Percentiles rank a stretch among this genome's conserved stretches.
phyloP scores from a whole-genome alignment of 2,888 invertebrate genomes.

The Byasa hedistus region DNA sequence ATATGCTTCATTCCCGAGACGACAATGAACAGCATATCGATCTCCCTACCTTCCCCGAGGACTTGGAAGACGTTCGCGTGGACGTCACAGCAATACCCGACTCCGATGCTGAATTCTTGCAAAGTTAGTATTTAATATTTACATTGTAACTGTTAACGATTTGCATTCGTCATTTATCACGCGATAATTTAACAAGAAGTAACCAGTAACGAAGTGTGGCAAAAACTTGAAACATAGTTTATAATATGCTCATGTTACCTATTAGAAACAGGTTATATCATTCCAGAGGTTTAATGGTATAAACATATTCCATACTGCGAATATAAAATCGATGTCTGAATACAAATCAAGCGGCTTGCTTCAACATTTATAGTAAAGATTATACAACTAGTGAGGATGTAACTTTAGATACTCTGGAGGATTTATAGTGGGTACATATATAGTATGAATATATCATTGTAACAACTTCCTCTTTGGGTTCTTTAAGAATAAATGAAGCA shows the following conservation, averaged over 20 bases:
- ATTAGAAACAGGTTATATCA: conserved; percentile 13
- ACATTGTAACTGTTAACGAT: not conserved
- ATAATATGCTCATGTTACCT: conserved; percentile 8
- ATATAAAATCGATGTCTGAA: conserved; percentile 23
- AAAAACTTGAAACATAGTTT: conserved; percentile 4
- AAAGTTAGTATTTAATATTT: conserved; percentile 51
- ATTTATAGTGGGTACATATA: not conserved
- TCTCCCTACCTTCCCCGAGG: conserved; percentile 67
- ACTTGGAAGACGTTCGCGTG: conserved; percentile 54
- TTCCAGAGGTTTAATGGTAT: conserved; percentile 8
- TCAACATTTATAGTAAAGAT: conserved; percentile 4
- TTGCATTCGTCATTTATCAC: not conserved
- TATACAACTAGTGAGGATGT: not conserved
- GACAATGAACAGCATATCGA: conserved; percentile 63
- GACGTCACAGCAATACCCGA: conserved; percentile 56
- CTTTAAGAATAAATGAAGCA: too few species aligned
- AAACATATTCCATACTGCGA: conserved; percentile 4
- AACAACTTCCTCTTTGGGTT: not conserved
- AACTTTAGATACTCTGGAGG: conserved; percentile 1
- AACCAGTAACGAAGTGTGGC: not conserved
- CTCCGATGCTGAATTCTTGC: conserved; percentile 66
- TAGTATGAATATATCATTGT: not conserved
- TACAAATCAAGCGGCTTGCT: conserved; percentile 19
- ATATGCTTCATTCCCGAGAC: conserved; percentile 73
- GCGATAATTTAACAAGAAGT: not conserved